Percentiles rank a stretch among this genome's conserved stretches.
Evolutionary conservation across 23 tunicate species (phyloP).

Genomic region (Clavelina lepadiformis): DNA sequence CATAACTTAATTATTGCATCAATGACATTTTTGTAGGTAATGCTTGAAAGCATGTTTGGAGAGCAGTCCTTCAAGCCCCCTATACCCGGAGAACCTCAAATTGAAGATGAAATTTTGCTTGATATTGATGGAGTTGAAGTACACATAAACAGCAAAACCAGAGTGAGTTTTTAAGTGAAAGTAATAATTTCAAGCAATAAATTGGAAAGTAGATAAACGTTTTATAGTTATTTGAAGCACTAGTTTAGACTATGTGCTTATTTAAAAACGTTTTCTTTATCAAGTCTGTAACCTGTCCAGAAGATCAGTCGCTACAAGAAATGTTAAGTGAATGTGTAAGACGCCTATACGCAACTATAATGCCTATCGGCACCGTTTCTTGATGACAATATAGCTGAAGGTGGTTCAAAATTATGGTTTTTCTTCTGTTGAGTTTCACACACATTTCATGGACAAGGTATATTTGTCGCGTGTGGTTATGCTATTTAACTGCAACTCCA

Average conservation of each 20-base stretch:
- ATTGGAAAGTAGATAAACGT: no score
- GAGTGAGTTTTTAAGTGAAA: conserved; percentile 42
- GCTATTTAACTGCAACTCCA: no score
- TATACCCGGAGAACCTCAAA: conserved; percentile 45
- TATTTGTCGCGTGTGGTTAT: no score
- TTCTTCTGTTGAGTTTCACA: no score
- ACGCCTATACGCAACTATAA: conserved; percentile 69
- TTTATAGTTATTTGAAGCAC: no score
- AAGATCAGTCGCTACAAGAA: conserved; percentile 30
- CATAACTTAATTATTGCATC: no score
- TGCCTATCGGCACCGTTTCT: conserved; percentile 74
- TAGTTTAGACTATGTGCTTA: not conserved
- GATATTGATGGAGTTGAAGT: conserved; percentile 37
- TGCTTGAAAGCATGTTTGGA: conserved; percentile 96
- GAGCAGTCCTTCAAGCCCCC: conserved; percentile 60
- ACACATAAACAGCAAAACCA: conserved; percentile 48
- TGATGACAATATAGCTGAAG: no score
- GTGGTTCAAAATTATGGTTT: no score
- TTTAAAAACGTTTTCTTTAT: not conserved
- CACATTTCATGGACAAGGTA: no score
- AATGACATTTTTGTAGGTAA: conserved; percentile 34
- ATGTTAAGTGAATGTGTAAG: conserved; percentile 48
- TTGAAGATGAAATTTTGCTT: conserved; percentile 42
- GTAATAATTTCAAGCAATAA: no score
- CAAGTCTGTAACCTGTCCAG: conserved; percentile 60